These are phyloP conservation scores for Semotilus atromaculatus DNA, from an alignment of 2,797 vertebrate genomes.

Conservation along the genomic window DNA sequence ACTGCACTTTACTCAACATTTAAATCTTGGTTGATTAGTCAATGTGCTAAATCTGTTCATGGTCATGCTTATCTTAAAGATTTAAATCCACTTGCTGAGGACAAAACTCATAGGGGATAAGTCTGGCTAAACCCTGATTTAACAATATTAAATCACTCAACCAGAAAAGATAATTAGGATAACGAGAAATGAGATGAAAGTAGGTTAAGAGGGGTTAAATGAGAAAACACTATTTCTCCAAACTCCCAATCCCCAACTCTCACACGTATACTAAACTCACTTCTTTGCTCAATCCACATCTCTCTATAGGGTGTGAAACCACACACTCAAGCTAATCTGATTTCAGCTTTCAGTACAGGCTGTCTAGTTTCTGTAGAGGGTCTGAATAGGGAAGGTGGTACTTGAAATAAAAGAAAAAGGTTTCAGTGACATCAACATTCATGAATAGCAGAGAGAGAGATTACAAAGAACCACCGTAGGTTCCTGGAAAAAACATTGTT, in stretches of 20 bases:
- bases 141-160: conserved; percentile 28
- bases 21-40: background rate
- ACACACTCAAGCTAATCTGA: conserved; percentile 41
- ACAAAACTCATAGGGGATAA: conserved; percentile 5
- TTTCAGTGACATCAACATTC: conserved; percentile 30
- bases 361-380: conserved; percentile 17
- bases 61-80: background rate
- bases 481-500: conserved; percentile 34
- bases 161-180: conserved; percentile 32
- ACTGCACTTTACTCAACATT: background rate
- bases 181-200: conserved; percentile 56
- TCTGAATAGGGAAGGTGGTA: background rate
- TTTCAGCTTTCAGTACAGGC: conserved; percentile 58
- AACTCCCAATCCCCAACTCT: background rate
- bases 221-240: background rate
- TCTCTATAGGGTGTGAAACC: conserved; percentile 45
- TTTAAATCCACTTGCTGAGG: conserved; percentile 15
- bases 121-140: conserved; percentile 12
- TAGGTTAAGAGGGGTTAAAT: conserved; percentile 49
- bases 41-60: background rate
- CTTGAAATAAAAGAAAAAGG: background rate
- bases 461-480: conserved; percentile 20
- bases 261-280: background rate
- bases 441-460: conserved; percentile 14
- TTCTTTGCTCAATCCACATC: conserved; percentile 14